phyloP scores from a whole-genome alignment of 2,888 invertebrate genomes.

The Poecilus cupreus region DNA sequence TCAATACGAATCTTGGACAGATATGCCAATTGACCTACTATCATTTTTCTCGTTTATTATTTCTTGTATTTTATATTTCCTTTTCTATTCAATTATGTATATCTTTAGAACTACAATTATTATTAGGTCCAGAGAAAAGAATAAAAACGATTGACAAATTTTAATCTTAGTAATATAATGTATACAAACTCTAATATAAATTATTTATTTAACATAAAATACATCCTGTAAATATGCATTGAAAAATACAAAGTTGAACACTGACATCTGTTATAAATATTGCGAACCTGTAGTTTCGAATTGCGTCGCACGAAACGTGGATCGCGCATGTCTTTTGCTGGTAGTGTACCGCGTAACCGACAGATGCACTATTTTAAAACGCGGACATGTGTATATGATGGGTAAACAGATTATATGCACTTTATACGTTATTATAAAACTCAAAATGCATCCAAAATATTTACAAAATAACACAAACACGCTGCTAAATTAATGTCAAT shows the following conservation, averaged over 20 bases:
- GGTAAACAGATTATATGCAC: no score
- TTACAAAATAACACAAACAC: no score
- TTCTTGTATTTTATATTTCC: conserved; percentile 14
- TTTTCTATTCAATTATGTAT: conserved; percentile 12
- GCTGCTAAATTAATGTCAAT: no score
- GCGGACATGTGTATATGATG: no score
- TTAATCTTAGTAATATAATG: conserved; percentile 17
- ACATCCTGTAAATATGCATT: background rate
- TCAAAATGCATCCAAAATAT: no score
- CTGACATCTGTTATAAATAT: no score
- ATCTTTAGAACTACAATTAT: background rate
- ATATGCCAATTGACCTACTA: conserved; percentile 40
- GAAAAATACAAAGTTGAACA: background rate
- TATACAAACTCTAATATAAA: no score
- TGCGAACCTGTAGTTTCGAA: no score
- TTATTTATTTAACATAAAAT: background rate
- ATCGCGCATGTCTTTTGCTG: no score
- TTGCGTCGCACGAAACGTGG: no score
- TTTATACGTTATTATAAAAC: no score
- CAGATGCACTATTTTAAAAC: no score
- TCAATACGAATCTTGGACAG: conserved; percentile 23
- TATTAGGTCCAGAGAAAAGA: background rate
- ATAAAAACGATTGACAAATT: background rate
- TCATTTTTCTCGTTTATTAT: conserved; percentile 49
- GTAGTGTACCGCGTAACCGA: background rate